These are phyloP conservation scores for Andinoacara biseriatus DNA, from an alignment of 2,113 vertebrate species.

Conservation along the genomic window DNA sequence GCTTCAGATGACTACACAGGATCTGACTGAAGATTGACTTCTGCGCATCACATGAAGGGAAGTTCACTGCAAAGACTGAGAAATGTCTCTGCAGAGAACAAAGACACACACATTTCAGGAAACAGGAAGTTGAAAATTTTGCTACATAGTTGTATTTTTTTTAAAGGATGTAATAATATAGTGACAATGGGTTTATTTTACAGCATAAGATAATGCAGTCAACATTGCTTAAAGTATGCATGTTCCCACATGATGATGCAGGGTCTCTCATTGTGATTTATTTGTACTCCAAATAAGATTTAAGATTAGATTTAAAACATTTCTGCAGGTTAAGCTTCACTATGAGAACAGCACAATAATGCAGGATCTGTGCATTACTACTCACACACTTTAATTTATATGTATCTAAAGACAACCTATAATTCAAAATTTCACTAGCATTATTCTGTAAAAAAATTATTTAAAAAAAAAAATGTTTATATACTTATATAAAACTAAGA, in stretches of 20 bases:
- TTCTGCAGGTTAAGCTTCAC: not conserved
- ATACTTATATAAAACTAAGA: not conserved
- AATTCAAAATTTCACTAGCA: not conserved
- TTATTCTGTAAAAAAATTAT: not conserved
- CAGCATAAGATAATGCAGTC: not conserved
- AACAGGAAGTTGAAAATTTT: not conserved
- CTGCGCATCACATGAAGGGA: slow-evolving; percentile 78
- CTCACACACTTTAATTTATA: slow-evolving; percentile 2
- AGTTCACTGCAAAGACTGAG: slow-evolving; percentile 84
- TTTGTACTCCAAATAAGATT: not conserved
- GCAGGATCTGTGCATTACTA: not conserved
- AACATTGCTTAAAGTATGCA: not conserved
- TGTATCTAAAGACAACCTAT: not conserved
- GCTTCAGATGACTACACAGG: slow-evolving; percentile 79
- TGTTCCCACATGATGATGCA: not conserved
- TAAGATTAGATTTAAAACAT: not conserved
- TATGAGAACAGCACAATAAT: not conserved
- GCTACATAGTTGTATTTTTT: not conserved
- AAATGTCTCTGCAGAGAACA: slow-evolving; percentile 82
- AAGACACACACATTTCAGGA: slow-evolving; percentile 5
- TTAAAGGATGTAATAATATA: not conserved
- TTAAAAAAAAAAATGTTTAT: not conserved
- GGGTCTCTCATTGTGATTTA: not conserved
- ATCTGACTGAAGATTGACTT: slow-evolving; percentile 82
- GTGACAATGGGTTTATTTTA: not conserved